These are phyloP conservation scores for Caenorhabditis sp. DNA, from an alignment of 2,888 invertebrate genomes.

Conservation along the genomic window DNA sequence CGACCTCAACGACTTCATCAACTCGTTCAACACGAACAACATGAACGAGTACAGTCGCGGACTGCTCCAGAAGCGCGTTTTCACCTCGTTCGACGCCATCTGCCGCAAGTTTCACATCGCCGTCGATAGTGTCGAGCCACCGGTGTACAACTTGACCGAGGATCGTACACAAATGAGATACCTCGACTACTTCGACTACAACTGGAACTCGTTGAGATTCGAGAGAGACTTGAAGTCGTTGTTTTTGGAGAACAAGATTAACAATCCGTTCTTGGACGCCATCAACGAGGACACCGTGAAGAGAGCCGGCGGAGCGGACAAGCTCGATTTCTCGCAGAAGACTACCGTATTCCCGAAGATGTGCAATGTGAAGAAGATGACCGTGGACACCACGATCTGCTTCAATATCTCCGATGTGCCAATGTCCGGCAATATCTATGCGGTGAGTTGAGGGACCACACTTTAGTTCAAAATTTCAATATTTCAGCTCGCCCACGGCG, in stretches of 20 bases:
- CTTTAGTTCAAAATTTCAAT: neutral
- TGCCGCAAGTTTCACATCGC: slow-evolving; percentile 65
- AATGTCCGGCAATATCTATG: slow-evolving; percentile 67
- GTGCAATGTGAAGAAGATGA: slow-evolving; percentile 67
- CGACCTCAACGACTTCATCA: slow-evolving; percentile 67
- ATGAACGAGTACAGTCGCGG: slow-evolving; percentile 68
- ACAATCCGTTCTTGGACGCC: slow-evolving; percentile 61
- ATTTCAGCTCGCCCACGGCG: slow-evolving; percentile 69
- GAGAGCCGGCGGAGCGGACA: slow-evolving; percentile 45
- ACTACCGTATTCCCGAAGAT: slow-evolving; percentile 69
- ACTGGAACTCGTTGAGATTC: slow-evolving; percentile 70
- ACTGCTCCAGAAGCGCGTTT: slow-evolving; percentile 65
- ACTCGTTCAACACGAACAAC: slow-evolving; percentile 64
- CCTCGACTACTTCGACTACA: slow-evolving; percentile 68
- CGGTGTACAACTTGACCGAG: slow-evolving; percentile 45
- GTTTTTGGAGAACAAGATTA: slow-evolving; percentile 71
- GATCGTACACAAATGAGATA: slow-evolving; percentile 63
- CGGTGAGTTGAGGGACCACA: slow-evolving; percentile 50
- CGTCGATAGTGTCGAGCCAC: slow-evolving; percentile 14
- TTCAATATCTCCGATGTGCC: slow-evolving; percentile 69
- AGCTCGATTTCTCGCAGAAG: slow-evolving; percentile 64
- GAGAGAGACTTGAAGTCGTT: slow-evolving; percentile 71
- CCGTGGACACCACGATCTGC: slow-evolving; percentile 65
- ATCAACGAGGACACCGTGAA: slow-evolving; percentile 58
- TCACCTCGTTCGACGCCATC: slow-evolving; percentile 65